Conservation (phyloP, 2,797 vertebrate species). For the Tarsius wallacei region DNA sequence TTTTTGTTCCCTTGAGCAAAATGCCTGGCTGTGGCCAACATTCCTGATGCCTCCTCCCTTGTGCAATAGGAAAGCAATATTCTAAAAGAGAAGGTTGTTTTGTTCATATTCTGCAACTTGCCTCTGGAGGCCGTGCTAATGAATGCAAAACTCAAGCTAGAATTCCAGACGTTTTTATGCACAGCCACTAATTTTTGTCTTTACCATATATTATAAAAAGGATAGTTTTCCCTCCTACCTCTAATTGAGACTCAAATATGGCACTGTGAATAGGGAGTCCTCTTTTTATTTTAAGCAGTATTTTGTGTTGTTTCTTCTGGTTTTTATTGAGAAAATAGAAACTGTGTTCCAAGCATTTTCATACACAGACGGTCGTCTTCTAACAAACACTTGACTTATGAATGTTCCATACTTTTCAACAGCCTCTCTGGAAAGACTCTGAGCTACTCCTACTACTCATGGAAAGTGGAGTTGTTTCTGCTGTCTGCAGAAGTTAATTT, state of each 20-base stretch:
- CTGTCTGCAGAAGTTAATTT: slow-evolving; percentile 55
- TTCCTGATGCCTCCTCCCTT: slow-evolving; percentile 70
- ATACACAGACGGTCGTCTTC: not conserved
- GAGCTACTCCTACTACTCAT: slow-evolving; percentile 8
- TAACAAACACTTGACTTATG: slow-evolving; percentile 62
- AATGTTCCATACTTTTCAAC: not conserved
- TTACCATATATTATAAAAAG: slow-evolving; percentile 53
- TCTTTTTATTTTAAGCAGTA: slow-evolving; percentile 35
- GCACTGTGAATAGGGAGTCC: slow-evolving; percentile 24
- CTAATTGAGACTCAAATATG: slow-evolving; percentile 56
- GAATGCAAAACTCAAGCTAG: slow-evolving; percentile 69
- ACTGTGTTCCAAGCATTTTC: slow-evolving; percentile 55
- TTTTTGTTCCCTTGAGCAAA: slow-evolving; percentile 66
- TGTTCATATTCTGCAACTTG: slow-evolving; percentile 71
- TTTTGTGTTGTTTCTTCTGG: slow-evolving; percentile 60
- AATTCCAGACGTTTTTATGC: slow-evolving; percentile 64
- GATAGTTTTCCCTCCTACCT: slow-evolving; percentile 62
- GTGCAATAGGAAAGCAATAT: slow-evolving; percentile 69
- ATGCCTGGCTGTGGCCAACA: slow-evolving; percentile 74
- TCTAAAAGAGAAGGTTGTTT: slow-evolving; percentile 67
- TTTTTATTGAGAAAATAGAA: slow-evolving; percentile 67
- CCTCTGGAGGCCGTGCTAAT: slow-evolving; percentile 69
- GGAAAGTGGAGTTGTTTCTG: slow-evolving; percentile 48
- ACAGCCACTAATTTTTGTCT: slow-evolving; percentile 67
- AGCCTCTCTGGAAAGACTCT: slow-evolving; percentile 28